Evolutionary conservation across 2,113 vertebrate genomes (phyloP).

Genomic region (Trichomycterus rosablanca): DNA sequence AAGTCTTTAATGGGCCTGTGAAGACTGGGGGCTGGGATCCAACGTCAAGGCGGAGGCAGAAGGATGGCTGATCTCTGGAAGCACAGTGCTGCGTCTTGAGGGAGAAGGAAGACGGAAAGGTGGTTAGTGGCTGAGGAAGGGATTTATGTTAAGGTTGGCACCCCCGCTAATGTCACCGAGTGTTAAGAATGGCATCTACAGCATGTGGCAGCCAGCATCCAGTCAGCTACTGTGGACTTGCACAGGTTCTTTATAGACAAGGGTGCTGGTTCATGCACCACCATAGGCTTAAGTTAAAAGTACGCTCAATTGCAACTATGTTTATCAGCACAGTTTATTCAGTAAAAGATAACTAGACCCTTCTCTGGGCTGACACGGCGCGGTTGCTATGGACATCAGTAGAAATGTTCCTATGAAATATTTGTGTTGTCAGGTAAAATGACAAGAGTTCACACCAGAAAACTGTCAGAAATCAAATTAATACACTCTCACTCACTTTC

Average conservation of each 20-base stretch:
- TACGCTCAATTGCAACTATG: no score
- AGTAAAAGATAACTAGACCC: no score
- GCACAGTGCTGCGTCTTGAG: conserved; percentile 10
- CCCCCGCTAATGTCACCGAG: conserved; percentile 36
- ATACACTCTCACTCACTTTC: no score
- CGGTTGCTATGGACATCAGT: no score
- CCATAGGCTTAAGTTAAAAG: not conserved
- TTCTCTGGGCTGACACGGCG: no score
- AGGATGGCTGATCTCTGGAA: conserved; percentile 1
- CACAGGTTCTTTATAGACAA: conserved; percentile 12
- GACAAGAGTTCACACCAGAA: no score
- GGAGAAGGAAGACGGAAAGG: conserved; percentile 21
- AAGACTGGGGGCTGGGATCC: conserved; percentile 33
- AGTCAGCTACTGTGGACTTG: conserved; percentile 54
- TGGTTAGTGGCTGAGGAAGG: conserved; percentile 27
- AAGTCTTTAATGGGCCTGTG: conserved; percentile 42
- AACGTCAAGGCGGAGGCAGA: conserved; percentile 17
- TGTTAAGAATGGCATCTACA: conserved; percentile 44
- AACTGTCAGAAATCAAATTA: no score
- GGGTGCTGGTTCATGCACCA: not conserved
- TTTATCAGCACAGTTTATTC: no score
- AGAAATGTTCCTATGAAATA: no score
- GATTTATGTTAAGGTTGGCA: conserved; percentile 34
- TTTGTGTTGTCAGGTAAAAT: no score
- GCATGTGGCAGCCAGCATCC: conserved; percentile 52